A percentile compares a stretch with the other conserved stretches of the same genome.
These are phyloP conservation scores for Dryobota labecula DNA, from an alignment of 2,888 invertebrate genomes.

Conservation along the genomic window DNA sequence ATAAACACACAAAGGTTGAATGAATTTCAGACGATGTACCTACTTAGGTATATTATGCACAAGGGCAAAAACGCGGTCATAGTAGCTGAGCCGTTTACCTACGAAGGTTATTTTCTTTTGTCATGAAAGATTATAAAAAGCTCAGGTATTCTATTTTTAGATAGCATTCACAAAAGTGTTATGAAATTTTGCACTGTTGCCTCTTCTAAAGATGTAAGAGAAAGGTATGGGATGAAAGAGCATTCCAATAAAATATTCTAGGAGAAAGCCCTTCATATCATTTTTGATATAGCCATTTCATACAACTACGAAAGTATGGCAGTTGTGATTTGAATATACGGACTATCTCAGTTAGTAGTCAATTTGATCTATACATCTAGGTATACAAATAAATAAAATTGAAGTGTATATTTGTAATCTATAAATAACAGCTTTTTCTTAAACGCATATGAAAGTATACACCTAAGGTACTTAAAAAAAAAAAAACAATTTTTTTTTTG, in stretches of 20 bases:
- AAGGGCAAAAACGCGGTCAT: not conserved
- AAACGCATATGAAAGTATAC: too few species aligned
- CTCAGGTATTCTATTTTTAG: conserved; percentile 27
- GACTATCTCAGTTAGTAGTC: too few species aligned
- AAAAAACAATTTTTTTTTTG: too few species aligned
- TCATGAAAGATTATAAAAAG: not conserved
- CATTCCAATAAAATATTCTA: not conserved
- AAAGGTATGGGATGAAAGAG: conserved; percentile 10
- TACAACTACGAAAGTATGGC: not conserved
- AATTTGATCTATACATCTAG: too few species aligned
- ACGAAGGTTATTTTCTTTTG: conserved; percentile 36
- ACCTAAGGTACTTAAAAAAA: too few species aligned
- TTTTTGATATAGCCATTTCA: not conserved
- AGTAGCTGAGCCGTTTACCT: conserved; percentile 4
- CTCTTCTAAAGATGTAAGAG: conserved; percentile 5
- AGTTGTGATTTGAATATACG: not conserved
- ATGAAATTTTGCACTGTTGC: not conserved
- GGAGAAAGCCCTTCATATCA: not conserved
- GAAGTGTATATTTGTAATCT: too few species aligned
- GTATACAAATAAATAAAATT: too few species aligned
- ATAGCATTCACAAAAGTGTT: conserved; percentile 7
- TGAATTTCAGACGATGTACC: conserved; percentile 4
- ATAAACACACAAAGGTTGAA: conserved; percentile 21
- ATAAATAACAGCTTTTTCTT: too few species aligned
- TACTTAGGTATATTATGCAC: conserved; percentile 12